Evolutionary conservation across 2,113 vertebrate species (phyloP), one percentile per base, ranked within the genome.

Genomic region (Percopsis transmontana): DNA sequence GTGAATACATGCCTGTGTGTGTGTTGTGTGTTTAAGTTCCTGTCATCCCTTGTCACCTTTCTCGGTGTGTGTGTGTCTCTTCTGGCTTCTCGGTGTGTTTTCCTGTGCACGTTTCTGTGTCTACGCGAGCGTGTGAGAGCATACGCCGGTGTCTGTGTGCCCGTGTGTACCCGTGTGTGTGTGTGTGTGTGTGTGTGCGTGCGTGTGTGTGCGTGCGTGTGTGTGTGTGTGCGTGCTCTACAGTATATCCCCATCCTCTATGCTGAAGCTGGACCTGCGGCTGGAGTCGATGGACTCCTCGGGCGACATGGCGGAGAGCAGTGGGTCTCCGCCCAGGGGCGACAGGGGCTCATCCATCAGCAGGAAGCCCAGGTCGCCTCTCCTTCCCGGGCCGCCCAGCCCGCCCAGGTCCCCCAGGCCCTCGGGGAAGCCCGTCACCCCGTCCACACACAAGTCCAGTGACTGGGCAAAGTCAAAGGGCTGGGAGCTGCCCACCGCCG

Each of bases 231-330:
- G 18, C 27, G 40, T 19, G 58, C 6, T 12, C 79, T 91, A 99
- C 94, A 96, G 91, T 89, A 98, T 95, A 44, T 99, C 97, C 5
- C 94, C 73, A 6, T 99, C 97, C 58, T 99, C 97, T 91, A 99
- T 96, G 93, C 96, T 99, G 89, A 98, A 98, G 92, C 97, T 99
- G 92, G 96, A 98, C 19, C 96, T 87, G 64, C 97, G 95, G 89
- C 96, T 99, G 83, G 96, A 98, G 90, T 96, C 94, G 60, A 98
- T 92, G 38, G 97, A 99, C 16, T 93, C 96, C 77, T 95, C 95
- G 0, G 97, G 96, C 52, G 97, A 99, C 93, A 98, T 94, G 54
- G 95, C 94, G 0, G 97, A 98, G 69, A 99, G 95, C 87, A 99
- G 90, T 2, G 97, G 96, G 83, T 99, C 97, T 0, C 92, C 92